Conservation (phyloP, 37 sponge, comb jelly and placozoan species). For the Diacarnus erythraeanus region DNA sequence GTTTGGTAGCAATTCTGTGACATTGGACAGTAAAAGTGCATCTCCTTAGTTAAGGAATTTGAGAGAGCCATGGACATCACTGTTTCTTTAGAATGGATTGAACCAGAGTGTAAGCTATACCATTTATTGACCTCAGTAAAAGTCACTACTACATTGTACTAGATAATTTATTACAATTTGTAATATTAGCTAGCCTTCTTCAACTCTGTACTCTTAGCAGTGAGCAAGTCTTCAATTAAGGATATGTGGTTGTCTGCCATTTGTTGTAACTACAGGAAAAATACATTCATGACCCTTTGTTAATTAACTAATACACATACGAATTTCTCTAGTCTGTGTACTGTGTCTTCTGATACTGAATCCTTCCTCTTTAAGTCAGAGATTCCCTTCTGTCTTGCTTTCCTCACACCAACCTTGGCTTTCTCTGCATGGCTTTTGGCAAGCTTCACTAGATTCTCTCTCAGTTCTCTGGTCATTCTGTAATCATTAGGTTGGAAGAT, state of each 20-base stretch:
- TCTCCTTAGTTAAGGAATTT: no score
- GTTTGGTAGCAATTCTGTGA: not conserved
- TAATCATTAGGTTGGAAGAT: not conserved
- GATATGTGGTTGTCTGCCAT: conserved; percentile 56
- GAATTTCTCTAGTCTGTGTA: conserved; percentile 60
- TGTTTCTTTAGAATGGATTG: not conserved
- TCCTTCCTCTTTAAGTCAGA: conserved; percentile 37
- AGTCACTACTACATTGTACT: not conserved
- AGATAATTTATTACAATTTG: no score
- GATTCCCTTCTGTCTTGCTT: conserved; percentile 65
- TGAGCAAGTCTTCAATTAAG: conserved; percentile 47
- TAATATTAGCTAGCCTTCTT: conserved; percentile 3
- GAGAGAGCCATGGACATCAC: no score
- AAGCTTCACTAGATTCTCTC: conserved; percentile 62
- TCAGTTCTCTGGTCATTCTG: conserved; percentile 77
- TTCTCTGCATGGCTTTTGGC: conserved; percentile 77
- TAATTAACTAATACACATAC: conserved; percentile 14
- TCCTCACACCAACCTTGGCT: conserved; percentile 61
- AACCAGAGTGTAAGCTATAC: not conserved
- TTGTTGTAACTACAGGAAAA: conserved; percentile 42
- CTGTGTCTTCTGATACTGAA: conserved; percentile 59
- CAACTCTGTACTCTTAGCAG: conserved; percentile 57
- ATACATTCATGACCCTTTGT: not conserved
- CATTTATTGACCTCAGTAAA: not conserved
- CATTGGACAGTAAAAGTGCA: not conserved